These are phyloP conservation scores for Scrobipalpa costella DNA, from an alignment of 2,888 invertebrate species.

Conservation along the genomic window DNA sequence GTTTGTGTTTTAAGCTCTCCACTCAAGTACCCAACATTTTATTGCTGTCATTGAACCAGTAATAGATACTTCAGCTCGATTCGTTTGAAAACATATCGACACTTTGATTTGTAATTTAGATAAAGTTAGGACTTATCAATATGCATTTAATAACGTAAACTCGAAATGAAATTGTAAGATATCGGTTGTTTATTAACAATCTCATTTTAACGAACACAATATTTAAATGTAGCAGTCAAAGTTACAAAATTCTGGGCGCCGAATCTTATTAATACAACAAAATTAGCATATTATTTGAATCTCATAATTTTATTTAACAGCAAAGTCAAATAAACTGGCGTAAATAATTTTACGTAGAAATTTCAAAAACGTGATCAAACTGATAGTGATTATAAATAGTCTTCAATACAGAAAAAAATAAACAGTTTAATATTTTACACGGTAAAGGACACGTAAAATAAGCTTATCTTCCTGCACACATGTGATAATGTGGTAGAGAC, in stretches of 20 bases:
- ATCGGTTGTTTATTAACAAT: constrained; percentile 13
- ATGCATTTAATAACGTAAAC: constrained; percentile 16
- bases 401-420: background rate
- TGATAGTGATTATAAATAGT: background rate
- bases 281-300: constrained; percentile 17
- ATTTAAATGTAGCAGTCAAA: constrained; percentile 5
- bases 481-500: background rate
- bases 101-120: constrained; percentile 24
- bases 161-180: constrained; percentile 16
- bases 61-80: constrained; percentile 20
- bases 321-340: background rate
- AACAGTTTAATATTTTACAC: background rate
- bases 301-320: background rate
- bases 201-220: constrained; percentile 11
- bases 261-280: constrained; percentile 1
- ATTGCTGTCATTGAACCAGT: constrained; percentile 31
- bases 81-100: constrained; percentile 11
- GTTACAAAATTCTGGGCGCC: constrained; percentile 21
- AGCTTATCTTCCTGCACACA: background rate
- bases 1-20: constrained; percentile 29
- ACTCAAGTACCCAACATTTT: constrained; percentile 29
- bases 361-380: background rate
- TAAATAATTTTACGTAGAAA: background rate
- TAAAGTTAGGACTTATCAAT: constrained; percentile 16
- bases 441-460: background rate